Evolutionary conservation across 2,113 vertebrate genomes (phyloP), one percentile per base, ranked within the genome.

Genomic region (Coracopsis vasa): DNA sequence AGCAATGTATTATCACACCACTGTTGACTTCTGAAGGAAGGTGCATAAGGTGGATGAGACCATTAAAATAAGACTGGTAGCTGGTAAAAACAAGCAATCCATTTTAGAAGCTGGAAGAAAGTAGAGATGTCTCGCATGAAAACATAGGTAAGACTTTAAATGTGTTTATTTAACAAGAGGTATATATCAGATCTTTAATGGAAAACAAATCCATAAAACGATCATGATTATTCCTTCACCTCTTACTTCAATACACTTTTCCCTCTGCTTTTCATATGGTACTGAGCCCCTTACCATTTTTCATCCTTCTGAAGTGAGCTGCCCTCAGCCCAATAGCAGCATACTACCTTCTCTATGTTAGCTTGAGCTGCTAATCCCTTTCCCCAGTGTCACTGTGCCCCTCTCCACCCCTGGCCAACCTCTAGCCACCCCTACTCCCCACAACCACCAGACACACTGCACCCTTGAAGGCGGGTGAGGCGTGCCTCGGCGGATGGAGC

Each of bases 331-430:
- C 54, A n/a, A 18, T 18, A 53, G 18, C 16, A 60, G 33, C 48
- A 16, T 31, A 4, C 33, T 6, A 2, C 31, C 8, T 7, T 12
- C 5, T 11, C 3, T 3, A 2, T 6, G 45, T 9, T 17, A 62
- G 6, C 4, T 5, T 3, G 3, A 16, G 41, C 60, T 54, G 33
- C 24, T 2, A 1, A 2, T 53, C 28, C 33, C 28, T 6, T 13
- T 19, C n/a, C 44, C 48, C 33, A 2, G 6, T 16, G 1, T 1
- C 11, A 44, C 44, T 5, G 19, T 2, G 8, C 31, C 14, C 5
- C 7, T 0, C 13, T 16, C 45, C 31, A 1, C 4, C 7, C n/a
- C 44, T 6, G 9, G 1, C 53, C 27, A 28, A 19, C 31, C 27
- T 17, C 23, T 25, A 15, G 17, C 15, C 51, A 7, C 16, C 13